Evolutionary conservation across 1,140 invertebrate genomes (phyloP).

Genomic region (Pentalonia nigronervosa): DNA sequence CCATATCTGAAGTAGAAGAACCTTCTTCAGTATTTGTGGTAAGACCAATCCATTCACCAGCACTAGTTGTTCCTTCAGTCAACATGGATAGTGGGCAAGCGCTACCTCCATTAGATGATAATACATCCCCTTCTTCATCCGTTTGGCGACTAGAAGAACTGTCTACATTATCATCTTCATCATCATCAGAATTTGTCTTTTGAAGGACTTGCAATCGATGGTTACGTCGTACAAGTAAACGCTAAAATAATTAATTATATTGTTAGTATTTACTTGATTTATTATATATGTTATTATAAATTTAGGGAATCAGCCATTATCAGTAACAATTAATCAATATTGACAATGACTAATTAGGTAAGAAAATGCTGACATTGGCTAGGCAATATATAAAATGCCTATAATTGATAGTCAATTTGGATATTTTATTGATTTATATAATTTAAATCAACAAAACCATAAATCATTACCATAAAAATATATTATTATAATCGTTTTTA

Average conservation of each 20-base stretch:
- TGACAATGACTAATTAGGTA: too few relatives aligned
- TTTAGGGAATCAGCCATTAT: too few relatives aligned
- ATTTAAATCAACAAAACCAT: too few relatives aligned
- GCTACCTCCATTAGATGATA: constrained; percentile 64
- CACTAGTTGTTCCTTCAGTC: constrained; percentile 71
- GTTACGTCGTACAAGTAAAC: not conserved
- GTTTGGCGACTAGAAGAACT: constrained; percentile 64
- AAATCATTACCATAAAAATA: too few relatives aligned
- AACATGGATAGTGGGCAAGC: constrained; percentile 62
- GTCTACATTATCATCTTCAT: constrained; percentile 47
- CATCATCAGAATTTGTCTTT: constrained; percentile 47
- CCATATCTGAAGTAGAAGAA: constrained; percentile 80
- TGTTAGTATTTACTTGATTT: not conserved
- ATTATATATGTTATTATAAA: not conserved
- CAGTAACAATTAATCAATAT: too few relatives aligned
- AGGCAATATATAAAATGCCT: too few relatives aligned
- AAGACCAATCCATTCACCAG: constrained; percentile 82
- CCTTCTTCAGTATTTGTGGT: constrained; percentile 88
- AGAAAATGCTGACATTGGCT: too few relatives aligned
- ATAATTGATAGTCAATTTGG: too few relatives aligned
- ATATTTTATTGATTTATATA: too few relatives aligned
- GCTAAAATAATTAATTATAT: constrained; percentile 27
- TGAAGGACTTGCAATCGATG: constrained; percentile 37
- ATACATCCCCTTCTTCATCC: constrained; percentile 70
- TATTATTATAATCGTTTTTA: too few relatives aligned